These are phyloP conservation scores for Panopea generosa DNA, from an alignment of 2,888 invertebrate genomes.

Conservation along the genomic window DNA sequence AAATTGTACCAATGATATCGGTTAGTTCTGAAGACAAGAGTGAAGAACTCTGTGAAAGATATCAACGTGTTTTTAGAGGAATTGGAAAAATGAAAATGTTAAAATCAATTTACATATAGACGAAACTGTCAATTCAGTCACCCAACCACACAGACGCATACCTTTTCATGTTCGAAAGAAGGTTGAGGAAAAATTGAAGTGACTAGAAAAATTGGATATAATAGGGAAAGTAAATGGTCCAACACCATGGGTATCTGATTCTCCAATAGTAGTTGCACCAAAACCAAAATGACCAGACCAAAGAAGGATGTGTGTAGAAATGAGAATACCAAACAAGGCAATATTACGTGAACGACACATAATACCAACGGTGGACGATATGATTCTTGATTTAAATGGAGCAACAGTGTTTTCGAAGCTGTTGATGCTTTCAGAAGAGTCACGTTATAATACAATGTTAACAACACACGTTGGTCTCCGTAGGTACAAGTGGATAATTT, in stretches of 20 bases:
- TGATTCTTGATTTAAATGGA: slow-evolving; percentile 59
- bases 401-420: slow-evolving; percentile 64
- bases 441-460: slow-evolving; percentile 66
- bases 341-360: slow-evolving; percentile 61
- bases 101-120: slow-evolving; percentile 53
- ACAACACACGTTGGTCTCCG: slow-evolving; percentile 55
- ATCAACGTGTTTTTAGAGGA: too few relatives aligned
- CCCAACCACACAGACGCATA: slow-evolving; percentile 48
- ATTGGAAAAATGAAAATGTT: slow-evolving; percentile 41
- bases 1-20: too few relatives aligned
- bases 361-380: slow-evolving; percentile 67
- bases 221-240: slow-evolving; percentile 71
- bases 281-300: slow-evolving; percentile 63
- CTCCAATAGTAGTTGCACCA: slow-evolving; percentile 70
- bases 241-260: slow-evolving; percentile 76
- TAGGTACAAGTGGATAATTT: slow-evolving; percentile 34
- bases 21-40: too few relatives aligned
- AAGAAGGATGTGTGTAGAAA: slow-evolving; percentile 67
- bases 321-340: slow-evolving; percentile 64
- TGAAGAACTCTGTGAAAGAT: too few relatives aligned
- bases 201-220: slow-evolving; percentile 64
- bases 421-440: slow-evolving; percentile 53
- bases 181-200: slow-evolving; percentile 63
- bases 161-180: slow-evolving; percentile 62
- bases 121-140: slow-evolving; percentile 43